Evolutionary conservation across 2,888 invertebrate species (phyloP), one percentile per base, ranked within the genome.

Genomic region (Lagria hirta): DNA sequence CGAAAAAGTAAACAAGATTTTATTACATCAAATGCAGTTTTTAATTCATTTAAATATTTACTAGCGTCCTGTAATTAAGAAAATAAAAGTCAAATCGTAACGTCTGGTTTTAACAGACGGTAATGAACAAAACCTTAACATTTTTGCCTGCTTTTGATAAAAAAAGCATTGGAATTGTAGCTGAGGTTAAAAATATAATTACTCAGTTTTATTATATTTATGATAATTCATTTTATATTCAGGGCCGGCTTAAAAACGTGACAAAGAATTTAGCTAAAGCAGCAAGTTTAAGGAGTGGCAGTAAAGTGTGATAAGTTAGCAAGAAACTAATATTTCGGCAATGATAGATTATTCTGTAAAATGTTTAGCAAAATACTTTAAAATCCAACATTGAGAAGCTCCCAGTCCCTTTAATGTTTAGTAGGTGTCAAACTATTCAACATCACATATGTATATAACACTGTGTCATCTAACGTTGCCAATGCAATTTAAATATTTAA

Each of bases 121-220:
- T 42, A 26, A 42, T 42, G 42, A 42, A 42, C 20, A 22, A 29
- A 43, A 36, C 36, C 43, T 43, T 43, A 36, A 30, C 36, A 36
- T 43, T 36, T 43, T 43, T 37, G 29, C 13, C 3, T 21, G 17
- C 20, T 29, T 35, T 28, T 32, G 15, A 10, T 21, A 13, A n/a
- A n/a, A 17, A 16, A 24, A 35, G 10, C 33, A 26, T 26, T 35
- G 26, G 35, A 35, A 24, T 21, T 16, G 15, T 27, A 30, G 18
- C 26, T 35, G 29, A 35, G 43, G 43, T 26, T 32, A 33, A 43
- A 43, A 43, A 43, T 29, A 29, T 22, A 43, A 34, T 34, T 34
- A 29, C 27, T 33, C 41, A 27, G 13, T 30, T 38, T 40, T 40
- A 23, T 32, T 32, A 16, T 18, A 18, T 18, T 6, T 18, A 14